Evolutionary conservation across 2,797 vertebrate species (phyloP).

Genomic region (Malacoraja senta): DNA sequence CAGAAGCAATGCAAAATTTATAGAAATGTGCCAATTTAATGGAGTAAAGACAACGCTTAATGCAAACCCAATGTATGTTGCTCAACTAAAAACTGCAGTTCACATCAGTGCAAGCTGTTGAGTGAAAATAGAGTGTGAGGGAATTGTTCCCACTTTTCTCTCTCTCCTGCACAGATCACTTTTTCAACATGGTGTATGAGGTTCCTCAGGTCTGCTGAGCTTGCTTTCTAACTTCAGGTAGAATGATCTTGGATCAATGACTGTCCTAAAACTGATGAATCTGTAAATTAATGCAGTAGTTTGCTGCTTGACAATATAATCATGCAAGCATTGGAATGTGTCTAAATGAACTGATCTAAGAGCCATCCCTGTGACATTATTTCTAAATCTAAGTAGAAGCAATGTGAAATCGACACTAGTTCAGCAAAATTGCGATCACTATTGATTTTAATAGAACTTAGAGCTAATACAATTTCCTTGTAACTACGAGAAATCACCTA

Average conservation of each 20-base stretch:
- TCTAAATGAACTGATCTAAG: neutral
- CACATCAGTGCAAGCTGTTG: neutral
- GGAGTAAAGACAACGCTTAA: neutral
- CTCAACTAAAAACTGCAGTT: neutral
- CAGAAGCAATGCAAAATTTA: neutral
- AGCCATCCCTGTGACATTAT: neutral
- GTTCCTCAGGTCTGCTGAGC: neutral
- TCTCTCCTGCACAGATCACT: neutral
- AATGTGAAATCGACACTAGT: neutral
- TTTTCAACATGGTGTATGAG: neutral
- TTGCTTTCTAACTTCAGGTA: neutral
- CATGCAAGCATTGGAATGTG: neutral
- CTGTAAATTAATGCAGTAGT: neutral
- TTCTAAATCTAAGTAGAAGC: neutral
- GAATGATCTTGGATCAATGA: neutral
- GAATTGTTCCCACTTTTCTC: neutral
- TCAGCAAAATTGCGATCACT: neutral
- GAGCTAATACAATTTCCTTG: neutral
- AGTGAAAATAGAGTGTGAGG: neutral
- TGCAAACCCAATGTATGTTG: neutral
- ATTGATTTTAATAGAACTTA: neutral
- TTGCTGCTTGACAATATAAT: neutral
- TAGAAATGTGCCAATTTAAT: neutral
- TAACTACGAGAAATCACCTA: too few relatives aligned
- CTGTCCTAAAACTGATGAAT: conserved; percentile 2